Conservation (phyloP, 2,113 vertebrate genomes). For the Bombycilla garrulus region DNA sequence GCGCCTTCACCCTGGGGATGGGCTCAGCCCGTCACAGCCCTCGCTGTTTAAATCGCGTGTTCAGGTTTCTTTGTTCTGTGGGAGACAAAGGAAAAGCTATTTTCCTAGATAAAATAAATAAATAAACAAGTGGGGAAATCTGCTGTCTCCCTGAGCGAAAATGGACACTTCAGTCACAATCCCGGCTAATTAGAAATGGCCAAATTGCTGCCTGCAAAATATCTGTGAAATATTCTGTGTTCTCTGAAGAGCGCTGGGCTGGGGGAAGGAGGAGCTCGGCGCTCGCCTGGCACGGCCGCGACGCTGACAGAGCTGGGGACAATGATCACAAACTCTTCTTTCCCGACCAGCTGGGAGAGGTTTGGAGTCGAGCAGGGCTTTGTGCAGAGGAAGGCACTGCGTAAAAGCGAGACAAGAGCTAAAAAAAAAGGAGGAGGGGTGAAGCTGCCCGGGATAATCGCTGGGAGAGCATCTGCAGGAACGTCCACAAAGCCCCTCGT, state of each 20-base stretch:
- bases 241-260: neutral
- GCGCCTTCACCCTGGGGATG: neutral
- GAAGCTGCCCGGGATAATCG: neutral
- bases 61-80: conserved; percentile 15
- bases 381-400: neutral
- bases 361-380: neutral
- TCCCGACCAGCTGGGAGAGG: neutral
- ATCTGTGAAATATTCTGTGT: neutral
- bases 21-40: neutral
- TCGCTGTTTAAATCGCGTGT: neutral
- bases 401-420: neutral
- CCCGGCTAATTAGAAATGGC: neutral
- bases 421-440: neutral
- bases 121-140: neutral
- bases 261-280: neutral
- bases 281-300: neutral
- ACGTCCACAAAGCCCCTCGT: neutral
- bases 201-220: neutral
- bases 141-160: neutral
- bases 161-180: neutral
- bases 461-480: neutral
- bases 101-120: neutral
- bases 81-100: conserved; percentile 31
- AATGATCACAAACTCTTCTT: neutral
- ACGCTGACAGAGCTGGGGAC: neutral